Base-by-base conservation (phyloP, 1,140 invertebrate genomes). In the Drosophila teissieri region DNA sequence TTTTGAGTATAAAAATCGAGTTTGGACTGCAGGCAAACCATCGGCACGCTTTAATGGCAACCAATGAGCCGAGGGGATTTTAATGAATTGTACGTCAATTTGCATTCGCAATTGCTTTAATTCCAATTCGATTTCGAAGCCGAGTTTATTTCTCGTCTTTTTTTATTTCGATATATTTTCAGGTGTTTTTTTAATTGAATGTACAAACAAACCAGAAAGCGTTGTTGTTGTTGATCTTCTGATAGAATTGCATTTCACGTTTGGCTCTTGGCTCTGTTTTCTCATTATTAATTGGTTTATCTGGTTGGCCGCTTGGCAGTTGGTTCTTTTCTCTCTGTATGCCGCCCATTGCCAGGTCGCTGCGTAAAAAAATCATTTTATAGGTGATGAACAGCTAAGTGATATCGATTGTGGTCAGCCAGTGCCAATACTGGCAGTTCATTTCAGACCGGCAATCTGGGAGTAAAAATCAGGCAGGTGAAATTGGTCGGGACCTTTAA, bases 1-100 rank as follows among this genome's bases (percentile, higher is more conserved):
- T 56, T 60, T 65, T 60, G 57, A 54, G 44, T 34, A 56, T 45
- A 46, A 52, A 70, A 70, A 56, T 70, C 48, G 52, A 49, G 64
- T 52, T 57, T 57, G 51, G 55, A 70, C 67, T 69, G 67, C 51
- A 56, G 36, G 12, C 52, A 42, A 70, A 65, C 27, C 67, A 48
- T 3, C 65, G 64, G 52, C 61, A 73, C 62, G 74, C 83, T 88
- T 75, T 68, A 88, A 75, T 80, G 63, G 76, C 56, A 49, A 42
- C 63, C 80, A 88, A 78, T 89, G 84, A 80, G 73, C 65, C 76
- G 54, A 60, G 49, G 51, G 52, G 68, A 68, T 80, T 88, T 88
- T 84, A 88, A 88, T 89, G 84, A 88, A 88, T 84, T 88, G 73
- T 57, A 61, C 84, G 70, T 84, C 73, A 78, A 84, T 70, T 84